These are phyloP conservation scores for Xestoiulus laeticollis DNA, from an alignment of 2,888 invertebrate genomes.

Conservation along the genomic window DNA sequence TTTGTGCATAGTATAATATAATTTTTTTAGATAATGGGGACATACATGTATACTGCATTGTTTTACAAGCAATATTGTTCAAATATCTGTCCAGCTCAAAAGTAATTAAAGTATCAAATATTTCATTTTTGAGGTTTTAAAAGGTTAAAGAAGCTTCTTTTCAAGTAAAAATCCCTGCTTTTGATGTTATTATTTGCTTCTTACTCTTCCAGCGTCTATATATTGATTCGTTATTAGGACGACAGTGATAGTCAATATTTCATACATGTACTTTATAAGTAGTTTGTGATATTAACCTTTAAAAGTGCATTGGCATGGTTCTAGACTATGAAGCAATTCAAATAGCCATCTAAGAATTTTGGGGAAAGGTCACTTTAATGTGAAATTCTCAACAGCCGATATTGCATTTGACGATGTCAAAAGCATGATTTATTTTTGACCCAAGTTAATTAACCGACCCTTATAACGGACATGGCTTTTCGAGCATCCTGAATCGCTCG, in stretches of 20 bases:
- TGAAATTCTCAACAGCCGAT: neutral
- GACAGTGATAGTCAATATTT: neutral
- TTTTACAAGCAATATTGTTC: no score
- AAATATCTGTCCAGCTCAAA: no score
- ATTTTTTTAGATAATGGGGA: no score
- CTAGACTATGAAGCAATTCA: neutral
- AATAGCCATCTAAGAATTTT: neutral
- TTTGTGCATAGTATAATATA: no score
- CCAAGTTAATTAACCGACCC: constrained; percentile 27
- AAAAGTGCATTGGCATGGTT: neutral
- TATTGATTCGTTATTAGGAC: neutral
- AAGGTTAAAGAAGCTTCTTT: neutral
- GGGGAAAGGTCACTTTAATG: neutral
- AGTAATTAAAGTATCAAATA: no score
- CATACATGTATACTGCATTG: no score
- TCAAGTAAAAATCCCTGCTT: neutral
- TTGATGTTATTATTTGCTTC: neutral
- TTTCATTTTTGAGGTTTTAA: no score
- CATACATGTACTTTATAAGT: neutral
- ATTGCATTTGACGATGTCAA: neutral
- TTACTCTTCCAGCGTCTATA: neutral
- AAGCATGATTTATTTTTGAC: constrained; percentile 35
- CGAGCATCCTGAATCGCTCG: neutral
- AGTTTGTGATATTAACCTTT: neutral
- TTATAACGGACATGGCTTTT: neutral